These are phyloP conservation scores for Eubucco bourcierii DNA, from an alignment of 2,113 vertebrate species.

Conservation along the genomic window DNA sequence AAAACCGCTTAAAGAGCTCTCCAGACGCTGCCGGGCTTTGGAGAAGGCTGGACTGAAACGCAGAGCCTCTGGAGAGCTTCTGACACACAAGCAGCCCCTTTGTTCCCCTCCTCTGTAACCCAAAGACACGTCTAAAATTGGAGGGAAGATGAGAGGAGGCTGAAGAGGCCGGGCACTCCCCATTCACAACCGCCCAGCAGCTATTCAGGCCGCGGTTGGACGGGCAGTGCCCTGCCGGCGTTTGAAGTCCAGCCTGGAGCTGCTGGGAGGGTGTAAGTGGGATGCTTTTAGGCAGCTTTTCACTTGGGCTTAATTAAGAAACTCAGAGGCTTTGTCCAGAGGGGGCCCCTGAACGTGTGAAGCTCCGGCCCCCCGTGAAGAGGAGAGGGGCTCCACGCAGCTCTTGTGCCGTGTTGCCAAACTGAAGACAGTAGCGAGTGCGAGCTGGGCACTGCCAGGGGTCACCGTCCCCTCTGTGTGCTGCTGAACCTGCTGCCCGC, in stretches of 20 bases:
- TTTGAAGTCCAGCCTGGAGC: conserved; percentile 68
- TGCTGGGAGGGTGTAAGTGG: conserved; percentile 54
- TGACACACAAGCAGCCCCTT: conserved; percentile 85
- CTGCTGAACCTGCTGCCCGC: neutral
- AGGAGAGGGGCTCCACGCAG: conserved; percentile 64
- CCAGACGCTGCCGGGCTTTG: conserved; percentile 64
- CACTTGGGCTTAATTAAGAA: conserved; percentile 82
- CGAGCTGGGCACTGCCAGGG: conserved; percentile 23
- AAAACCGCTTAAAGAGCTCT: conserved; percentile 79
- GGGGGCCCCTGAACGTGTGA: conserved; percentile 59
- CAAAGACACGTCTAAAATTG: conserved; percentile 80
- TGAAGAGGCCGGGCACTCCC: conserved; percentile 60
- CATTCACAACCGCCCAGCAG: conserved; percentile 31
- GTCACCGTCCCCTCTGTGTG: conserved; percentile 28
- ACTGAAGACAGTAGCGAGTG: conserved; percentile 60
- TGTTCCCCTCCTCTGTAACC: conserved; percentile 83
- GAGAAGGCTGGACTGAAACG: conserved; percentile 73
- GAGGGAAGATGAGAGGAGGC: conserved; percentile 74
- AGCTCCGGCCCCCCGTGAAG: conserved; percentile 69
- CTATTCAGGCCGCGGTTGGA: conserved; percentile 43
- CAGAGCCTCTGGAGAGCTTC: conserved; percentile 83
- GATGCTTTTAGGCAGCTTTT: conserved; percentile 76
- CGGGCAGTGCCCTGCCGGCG: neutral
- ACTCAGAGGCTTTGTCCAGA: conserved; percentile 78
- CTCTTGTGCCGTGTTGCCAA: conserved; percentile 72